Percentiles rank a stretch among this genome's conserved stretches.
Conservation (phyloP, 2,797 vertebrate genomes). For the Taenioides sp. region DNA sequence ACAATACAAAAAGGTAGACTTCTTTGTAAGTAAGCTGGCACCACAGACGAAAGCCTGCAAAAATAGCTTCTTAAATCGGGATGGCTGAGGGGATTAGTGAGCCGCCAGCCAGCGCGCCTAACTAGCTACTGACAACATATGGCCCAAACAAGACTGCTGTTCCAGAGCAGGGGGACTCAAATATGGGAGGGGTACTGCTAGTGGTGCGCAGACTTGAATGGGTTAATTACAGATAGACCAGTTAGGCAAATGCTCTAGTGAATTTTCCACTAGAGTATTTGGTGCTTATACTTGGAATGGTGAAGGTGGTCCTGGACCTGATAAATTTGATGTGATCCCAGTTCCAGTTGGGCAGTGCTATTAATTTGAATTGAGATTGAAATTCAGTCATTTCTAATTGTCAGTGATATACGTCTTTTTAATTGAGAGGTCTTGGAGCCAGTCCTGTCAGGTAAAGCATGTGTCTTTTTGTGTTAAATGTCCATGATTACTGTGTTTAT, state of each 20-base stretch:
- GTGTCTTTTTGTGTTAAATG: too few relatives aligned
- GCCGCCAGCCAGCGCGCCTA: conserved; percentile 44
- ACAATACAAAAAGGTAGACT: conserved; percentile 38
- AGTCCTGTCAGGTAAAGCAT: too few relatives aligned
- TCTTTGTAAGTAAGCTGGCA: conserved; percentile 53
- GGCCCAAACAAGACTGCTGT: conserved; percentile 37
- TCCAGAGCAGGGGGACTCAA: conserved; percentile 1
- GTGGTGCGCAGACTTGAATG: background rate
- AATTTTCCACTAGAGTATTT: too few relatives aligned
- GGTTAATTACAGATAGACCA: background rate
- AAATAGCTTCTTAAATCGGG: conserved; percentile 78
- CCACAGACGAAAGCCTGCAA: conserved; percentile 68
- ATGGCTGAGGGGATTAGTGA: conserved; percentile 76
- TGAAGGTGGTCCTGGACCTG: background rate
- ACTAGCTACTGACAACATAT: conserved; percentile 67
- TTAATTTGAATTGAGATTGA: too few relatives aligned
- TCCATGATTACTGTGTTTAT: too few relatives aligned
- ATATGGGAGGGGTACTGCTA: background rate
- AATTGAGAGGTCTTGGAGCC: too few relatives aligned
- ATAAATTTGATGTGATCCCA: background rate
- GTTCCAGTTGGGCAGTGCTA: too few relatives aligned
- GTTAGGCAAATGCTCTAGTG: background rate
- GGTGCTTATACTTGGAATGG: too few relatives aligned
- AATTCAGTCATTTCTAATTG: too few relatives aligned
- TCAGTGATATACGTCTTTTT: too few relatives aligned